Evolutionary conservation across 1,140 invertebrate genomes (phyloP).

Genomic region (Plodia interpunctella): DNA sequence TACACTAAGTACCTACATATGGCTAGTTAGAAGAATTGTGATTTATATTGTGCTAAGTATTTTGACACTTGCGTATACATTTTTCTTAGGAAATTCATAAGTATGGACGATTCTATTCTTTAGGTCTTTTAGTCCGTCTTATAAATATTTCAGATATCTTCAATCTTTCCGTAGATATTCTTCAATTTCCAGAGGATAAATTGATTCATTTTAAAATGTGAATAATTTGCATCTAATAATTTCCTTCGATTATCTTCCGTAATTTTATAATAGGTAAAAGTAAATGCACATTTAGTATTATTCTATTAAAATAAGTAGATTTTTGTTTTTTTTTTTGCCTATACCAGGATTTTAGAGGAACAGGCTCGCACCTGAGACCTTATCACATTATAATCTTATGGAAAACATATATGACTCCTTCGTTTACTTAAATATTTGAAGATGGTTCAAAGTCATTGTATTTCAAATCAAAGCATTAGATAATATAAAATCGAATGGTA

Average conservation of each 20-base stretch:
- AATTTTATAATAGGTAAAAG: not conserved
- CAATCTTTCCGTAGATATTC: not conserved
- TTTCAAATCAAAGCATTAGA: too few relatives aligned
- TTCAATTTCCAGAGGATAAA: not conserved
- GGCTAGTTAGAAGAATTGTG: constrained; percentile 33
- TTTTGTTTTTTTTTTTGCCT: not conserved
- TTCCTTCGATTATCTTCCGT: not conserved
- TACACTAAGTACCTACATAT: constrained; percentile 45
- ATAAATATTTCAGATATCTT: not conserved
- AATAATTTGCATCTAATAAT: not conserved
- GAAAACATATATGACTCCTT: too few relatives aligned
- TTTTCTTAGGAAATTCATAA: constrained; percentile 23
- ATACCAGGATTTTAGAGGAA: too few relatives aligned
- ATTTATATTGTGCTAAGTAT: constrained; percentile 20
- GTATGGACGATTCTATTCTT: constrained; percentile 28
- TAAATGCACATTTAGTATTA: too few relatives aligned
- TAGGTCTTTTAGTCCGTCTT: constrained; percentile 32
- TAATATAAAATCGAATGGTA: too few relatives aligned
- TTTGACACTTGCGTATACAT: constrained; percentile 25
- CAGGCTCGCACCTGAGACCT: too few relatives aligned
- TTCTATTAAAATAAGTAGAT: not conserved
- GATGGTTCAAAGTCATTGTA: too few relatives aligned
- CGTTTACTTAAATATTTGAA: too few relatives aligned
- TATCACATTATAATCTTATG: too few relatives aligned
- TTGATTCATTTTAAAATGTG: not conserved